Base-by-base conservation (phyloP, 2,113 vertebrate genomes). In the Brevimyrus niger region DNA sequence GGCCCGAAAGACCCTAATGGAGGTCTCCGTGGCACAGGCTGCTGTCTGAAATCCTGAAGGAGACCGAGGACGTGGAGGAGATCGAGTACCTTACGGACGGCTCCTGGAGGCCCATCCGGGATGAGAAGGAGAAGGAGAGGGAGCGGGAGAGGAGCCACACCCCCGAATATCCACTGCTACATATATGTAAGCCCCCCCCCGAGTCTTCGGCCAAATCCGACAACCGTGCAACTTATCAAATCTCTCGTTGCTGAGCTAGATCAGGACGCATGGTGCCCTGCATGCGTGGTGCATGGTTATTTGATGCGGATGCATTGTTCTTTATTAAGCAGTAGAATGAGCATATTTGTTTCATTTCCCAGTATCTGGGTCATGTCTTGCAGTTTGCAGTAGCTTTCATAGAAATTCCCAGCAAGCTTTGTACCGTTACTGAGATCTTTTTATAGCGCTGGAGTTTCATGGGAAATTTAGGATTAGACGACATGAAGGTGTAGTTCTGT, bases 21-120 rank as follows among this genome's bases (percentile, higher is more conserved):
- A n/a, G 8, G 50, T 0, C 0, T 91, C 51, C 90, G 35, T 87
- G 53, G 55, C 90, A 35, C 94, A 99, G 98, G 93, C 96, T 99
- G 23, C 94, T 99, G 46, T 98, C 97, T 1, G 97, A 98, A 94
- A 99, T 99, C 92, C 94, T 99, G 91, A 98, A 96, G 0, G 97
- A 99, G 94, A 99, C 98, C 0, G 97, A 98, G 92, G 98, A 98
- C 0, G 97, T 98, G 0, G 98, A 99, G 42, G 98, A 99, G 93
- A 99, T 99, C 0, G 98, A 99, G 90, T 99, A 97, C 93, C 92
- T 99, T 92, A 98, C 97, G 4, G 98, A 99, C 0, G 98, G 98
- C 23, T 99, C 98, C 10, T 99, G 98, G 98, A 96, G 95, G 92
- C 97, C 98, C 2, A 98, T 99, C 94, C 95, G 96, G 27, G 97